Conservation (phyloP, 2,113 vertebrate species). For the Alethe diademata region DNA sequence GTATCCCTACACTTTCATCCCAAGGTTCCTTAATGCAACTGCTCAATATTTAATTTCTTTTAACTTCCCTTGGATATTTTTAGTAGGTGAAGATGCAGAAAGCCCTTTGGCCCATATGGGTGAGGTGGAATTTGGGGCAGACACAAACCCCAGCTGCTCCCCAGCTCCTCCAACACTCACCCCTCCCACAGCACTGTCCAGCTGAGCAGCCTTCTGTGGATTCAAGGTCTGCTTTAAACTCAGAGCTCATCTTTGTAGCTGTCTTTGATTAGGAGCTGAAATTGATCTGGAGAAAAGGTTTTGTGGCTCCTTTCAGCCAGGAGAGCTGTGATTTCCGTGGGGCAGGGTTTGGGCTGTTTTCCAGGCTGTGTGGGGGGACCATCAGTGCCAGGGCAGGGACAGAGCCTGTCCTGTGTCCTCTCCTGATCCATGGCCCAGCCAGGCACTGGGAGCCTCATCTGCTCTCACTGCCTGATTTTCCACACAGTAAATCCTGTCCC, state of each 20-base stretch:
- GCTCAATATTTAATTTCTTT: constrained; percentile 59
- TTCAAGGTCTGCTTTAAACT: not conserved
- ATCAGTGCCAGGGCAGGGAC: fast-evolving
- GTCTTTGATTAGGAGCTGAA: constrained; percentile 17
- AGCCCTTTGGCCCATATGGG: not conserved
- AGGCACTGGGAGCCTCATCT: not conserved
- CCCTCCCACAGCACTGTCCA: fast-evolving
- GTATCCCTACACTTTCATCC: constrained; percentile 56
- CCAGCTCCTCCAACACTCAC: not conserved
- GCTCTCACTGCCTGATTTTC: not conserved
- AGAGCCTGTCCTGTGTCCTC: not conserved
- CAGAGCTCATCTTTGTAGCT: not conserved
- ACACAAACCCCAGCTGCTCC: not conserved
- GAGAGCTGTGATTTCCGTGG: not conserved
- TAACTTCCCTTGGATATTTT: constrained; percentile 7
- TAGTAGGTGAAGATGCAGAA: not conserved
- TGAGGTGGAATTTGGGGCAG: not conserved
- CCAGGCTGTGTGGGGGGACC: not conserved
- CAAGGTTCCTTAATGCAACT: constrained; percentile 70
- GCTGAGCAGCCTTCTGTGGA: not conserved
- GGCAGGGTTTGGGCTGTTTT: not conserved
- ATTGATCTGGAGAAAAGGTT: not conserved
- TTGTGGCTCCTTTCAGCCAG: not conserved
- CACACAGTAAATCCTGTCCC: not conserved
- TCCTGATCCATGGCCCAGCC: not conserved